phyloP scores from a whole-genome alignment of 35 echinoderm and acorn worm species.

The Amphiura filiformis region DNA sequence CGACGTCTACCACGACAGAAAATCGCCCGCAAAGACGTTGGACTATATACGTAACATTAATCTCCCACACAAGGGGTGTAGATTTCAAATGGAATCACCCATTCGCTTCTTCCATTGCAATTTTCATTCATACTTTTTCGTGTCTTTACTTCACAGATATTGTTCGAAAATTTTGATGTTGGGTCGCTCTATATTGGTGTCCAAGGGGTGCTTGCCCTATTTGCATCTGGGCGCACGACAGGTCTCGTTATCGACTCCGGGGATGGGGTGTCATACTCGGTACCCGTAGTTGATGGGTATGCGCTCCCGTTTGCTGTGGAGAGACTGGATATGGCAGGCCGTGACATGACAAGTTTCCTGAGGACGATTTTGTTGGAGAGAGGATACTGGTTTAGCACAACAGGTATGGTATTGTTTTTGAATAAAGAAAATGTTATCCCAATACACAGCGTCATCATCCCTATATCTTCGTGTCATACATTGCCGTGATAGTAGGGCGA shows the following conservation, averaged over 20 bases:
- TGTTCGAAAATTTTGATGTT: slow-evolving; percentile 53
- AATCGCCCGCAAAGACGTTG: too few species aligned
- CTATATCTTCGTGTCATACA: too few species aligned
- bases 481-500: too few species aligned
- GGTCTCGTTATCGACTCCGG: neutral
- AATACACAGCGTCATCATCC: too few species aligned
- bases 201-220: slow-evolving; percentile 50
- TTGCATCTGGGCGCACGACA: slow-evolving; percentile 53
- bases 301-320: slow-evolving; percentile 13
- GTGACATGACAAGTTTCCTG: slow-evolving; percentile 12
- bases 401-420: neutral
- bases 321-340: slow-evolving; percentile 20
- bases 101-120: too few species aligned
- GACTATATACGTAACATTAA: too few species aligned
- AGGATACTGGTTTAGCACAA: neutral
- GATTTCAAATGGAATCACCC: too few species aligned
- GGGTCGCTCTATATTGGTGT: slow-evolving; percentile 45
- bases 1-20: too few species aligned
- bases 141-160: slow-evolving; percentile 22
- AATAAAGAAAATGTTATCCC: too few species aligned
- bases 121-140: too few species aligned
- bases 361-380: neutral
- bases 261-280: slow-evolving; percentile 17
- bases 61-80: too few species aligned
- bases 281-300: slow-evolving; percentile 31